Base-by-base conservation (phyloP, 2,113 vertebrate species). In the Gavia stellata region DNA sequence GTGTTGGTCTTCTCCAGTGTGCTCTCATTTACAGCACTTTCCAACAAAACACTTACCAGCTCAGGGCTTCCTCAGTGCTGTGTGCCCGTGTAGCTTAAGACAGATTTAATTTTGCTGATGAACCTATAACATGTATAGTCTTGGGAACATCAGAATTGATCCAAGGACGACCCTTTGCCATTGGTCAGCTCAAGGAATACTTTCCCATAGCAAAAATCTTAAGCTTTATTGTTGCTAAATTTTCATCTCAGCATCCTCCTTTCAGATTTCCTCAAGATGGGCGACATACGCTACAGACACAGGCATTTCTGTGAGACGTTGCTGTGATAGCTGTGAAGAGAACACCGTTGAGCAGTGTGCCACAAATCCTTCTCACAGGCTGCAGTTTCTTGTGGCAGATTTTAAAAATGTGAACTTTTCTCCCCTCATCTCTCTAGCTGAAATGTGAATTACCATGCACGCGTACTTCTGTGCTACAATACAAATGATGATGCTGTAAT, bases 301-400 rank as follows among this genome's bases (percentile, higher is more conserved):
- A 20, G 33, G 23, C 6, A 5, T 29, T 83, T 72, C 55, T n/a
- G 15, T n/a, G 44, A 70, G 50, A 38, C 6, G 7, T 34, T 59
- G 25, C 70, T 80, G 63, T 17, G 61, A 14, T 25, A 53, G 15
- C 21, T 33, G 36, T 18, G 36, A 58, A 55, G 44, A 49, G 33
- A 58, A 29, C n/a, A 23, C 28, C 0, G 0, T 5, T 24, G 28
- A 77, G 9, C n/a, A 44, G 26, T 2, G 11, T 55, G 36, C 34
- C 26, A 20, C 36, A 36, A 28, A 13, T n/a, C n/a, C 47, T 56
- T 52, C 62, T n/a, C 38, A 40, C 7, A 24, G 12, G 6, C 31
- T 82, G 29, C 12, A 38, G 34, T 33, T 73, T 74, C 61, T 40
- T 63, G 86, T 23, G 17, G 19, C 21, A 36, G 53, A 29, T n/a